Evolutionary conservation across 2,888 invertebrate genomes (phyloP).

Genomic region (Cyrtodaria siliqua): DNA sequence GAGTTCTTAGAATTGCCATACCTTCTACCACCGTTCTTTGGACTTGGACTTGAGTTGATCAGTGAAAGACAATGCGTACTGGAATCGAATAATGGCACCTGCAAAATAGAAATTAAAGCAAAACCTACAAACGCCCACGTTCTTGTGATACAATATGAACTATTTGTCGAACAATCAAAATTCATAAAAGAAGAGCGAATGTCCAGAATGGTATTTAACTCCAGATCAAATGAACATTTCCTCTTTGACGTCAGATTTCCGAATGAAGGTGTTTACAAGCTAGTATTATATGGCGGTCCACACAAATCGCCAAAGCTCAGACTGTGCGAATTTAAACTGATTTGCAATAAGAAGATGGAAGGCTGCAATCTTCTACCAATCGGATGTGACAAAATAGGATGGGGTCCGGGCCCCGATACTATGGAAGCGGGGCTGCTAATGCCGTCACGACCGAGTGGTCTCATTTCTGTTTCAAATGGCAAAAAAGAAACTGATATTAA

Average conservation of each 20-base stretch:
- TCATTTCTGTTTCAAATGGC: constrained; percentile 34
- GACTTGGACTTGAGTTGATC: constrained; percentile 38
- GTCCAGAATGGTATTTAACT: constrained; percentile 56
- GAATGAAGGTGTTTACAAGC: constrained; percentile 48
- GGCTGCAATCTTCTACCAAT: constrained; percentile 43
- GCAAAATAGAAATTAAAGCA: constrained; percentile 49
- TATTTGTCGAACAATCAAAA: constrained; percentile 36
- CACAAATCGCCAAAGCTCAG: constrained; percentile 44
- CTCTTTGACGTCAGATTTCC: constrained; percentile 60
- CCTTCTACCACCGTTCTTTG: constrained; percentile 59
- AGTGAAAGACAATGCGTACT: constrained; percentile 41
- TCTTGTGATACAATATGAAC: constrained; percentile 56
- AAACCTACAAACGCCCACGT: constrained; percentile 51
- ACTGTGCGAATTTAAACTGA: constrained; percentile 58
- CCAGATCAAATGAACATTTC: constrained; percentile 53
- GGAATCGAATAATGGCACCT: constrained; percentile 29
- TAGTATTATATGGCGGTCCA: constrained; percentile 61
- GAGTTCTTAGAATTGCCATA: constrained; percentile 56
- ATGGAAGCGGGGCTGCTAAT: constrained; percentile 54
- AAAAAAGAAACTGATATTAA: constrained; percentile 33
- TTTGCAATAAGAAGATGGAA: constrained; percentile 33
- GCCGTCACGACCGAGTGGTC: constrained; percentile 59
- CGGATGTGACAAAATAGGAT: constrained; percentile 53
- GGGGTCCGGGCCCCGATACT: constrained; percentile 60
- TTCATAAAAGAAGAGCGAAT: not conserved